These are phyloP conservation scores for Metalampra italica DNA, from an alignment of 2,888 invertebrate genomes.

Conservation along the genomic window DNA sequence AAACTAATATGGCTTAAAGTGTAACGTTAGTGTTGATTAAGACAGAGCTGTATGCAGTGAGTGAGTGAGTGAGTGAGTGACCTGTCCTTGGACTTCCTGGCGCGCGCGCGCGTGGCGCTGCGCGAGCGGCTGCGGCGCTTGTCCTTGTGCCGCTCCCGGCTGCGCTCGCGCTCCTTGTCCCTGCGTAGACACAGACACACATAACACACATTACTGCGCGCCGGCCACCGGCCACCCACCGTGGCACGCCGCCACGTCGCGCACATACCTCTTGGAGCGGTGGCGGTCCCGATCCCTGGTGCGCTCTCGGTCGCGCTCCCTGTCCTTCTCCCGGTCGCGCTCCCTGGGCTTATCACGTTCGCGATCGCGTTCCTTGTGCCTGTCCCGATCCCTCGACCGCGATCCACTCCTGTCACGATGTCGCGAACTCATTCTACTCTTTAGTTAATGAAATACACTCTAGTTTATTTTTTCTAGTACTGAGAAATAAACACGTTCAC, in stretches of 20 bases:
- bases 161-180: constrained; percentile 60
- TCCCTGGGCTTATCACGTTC: constrained; percentile 41
- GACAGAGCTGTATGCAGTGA: too few relatives aligned
- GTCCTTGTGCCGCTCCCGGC: constrained; percentile 48
- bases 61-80: constrained; percentile 14
- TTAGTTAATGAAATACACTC: too few relatives aligned
- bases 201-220: neutral
- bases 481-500: too few relatives aligned
- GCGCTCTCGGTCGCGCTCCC: constrained; percentile 53
- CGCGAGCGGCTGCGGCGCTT: constrained; percentile 52
- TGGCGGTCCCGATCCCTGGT: constrained; percentile 57
- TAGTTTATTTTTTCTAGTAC: too few relatives aligned
- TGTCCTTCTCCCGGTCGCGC: constrained; percentile 54
- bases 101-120: constrained; percentile 54
- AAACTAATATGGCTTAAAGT: too few relatives aligned
- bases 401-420: constrained; percentile 65
- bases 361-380: constrained; percentile 33
- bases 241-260: constrained; percentile 50
- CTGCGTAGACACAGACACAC: constrained; percentile 49
- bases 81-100: constrained; percentile 72
- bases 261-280: constrained; percentile 66
- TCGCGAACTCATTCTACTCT: constrained; percentile 71
- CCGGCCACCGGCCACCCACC: neutral
- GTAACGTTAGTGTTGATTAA: too few relatives aligned
- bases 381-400: constrained; percentile 40